Conservation (phyloP, 2,797 vertebrate genomes). For the Caiman crocodilus region DNA sequence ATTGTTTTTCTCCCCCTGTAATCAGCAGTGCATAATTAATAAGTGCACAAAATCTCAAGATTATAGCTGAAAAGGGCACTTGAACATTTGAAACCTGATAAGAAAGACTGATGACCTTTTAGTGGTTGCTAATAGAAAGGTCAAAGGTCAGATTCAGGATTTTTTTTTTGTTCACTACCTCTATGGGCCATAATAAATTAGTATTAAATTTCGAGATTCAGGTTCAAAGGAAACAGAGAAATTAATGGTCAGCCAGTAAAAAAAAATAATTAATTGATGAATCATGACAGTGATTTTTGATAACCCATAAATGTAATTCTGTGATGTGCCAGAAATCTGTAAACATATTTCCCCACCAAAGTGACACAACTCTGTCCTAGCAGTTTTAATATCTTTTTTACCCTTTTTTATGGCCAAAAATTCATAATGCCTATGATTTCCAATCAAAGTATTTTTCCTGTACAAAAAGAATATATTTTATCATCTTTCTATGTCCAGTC, state of each 20-base stretch:
- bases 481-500: neutral
- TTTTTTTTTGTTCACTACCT: neutral
- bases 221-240: neutral
- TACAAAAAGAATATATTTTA: neutral
- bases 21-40: neutral
- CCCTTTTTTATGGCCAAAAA: neutral
- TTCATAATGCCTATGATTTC: neutral
- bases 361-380: neutral
- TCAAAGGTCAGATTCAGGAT: neutral
- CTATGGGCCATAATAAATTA: neutral
- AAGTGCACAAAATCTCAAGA: neutral
- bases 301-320: rapidly evolving
- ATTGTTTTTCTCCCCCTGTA: neutral
- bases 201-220: neutral
- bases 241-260: neutral
- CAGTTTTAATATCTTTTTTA: neutral
- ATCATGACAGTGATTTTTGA: neutral
- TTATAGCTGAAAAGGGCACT: neutral
- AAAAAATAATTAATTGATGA: neutral
- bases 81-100: slow-evolving; percentile 15
- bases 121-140: slow-evolving; percentile 8
- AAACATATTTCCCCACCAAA: neutral
- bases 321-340: neutral
- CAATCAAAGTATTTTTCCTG: neutral
- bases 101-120: neutral